Base-by-base conservation (phyloP, 2,113 vertebrate species). In the Bubalus kerabau region DNA sequence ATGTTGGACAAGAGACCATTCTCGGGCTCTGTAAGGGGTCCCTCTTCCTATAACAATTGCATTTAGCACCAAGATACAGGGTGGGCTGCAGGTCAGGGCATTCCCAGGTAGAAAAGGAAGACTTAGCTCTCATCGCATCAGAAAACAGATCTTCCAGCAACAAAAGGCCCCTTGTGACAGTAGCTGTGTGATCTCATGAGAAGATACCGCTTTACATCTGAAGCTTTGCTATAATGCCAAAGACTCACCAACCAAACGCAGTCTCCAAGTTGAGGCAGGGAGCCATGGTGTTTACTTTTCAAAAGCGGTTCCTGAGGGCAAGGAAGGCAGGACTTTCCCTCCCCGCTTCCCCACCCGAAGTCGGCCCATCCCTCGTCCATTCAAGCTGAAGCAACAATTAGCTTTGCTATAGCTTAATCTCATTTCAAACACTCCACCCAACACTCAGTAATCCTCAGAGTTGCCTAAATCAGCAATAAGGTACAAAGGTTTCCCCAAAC, bases 381-480 rank as follows among this genome's bases (percentile, higher is more conserved):
- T 92, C 59, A 90, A 88, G 76, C 48, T 85, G 95, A 94, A 14
- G 90, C 87, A 81, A 95, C 97, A 64, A 32, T 76, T 46, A 85
- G 59, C 32, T 96, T 57, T 12, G 74, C 92, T 52, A 4, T 7
- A 9, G 80, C 36, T 92, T 97, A 85, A 95, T 95, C 95, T 96
- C 43, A 43, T 85, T 96, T 80, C 92, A 85, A 60, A 54, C 28
- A 62, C 90, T 83, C 97, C 87, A 23, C 96, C 94, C 84, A 48
- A 56, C 5, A 2, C 1, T 82, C 81, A 82, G 78, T 96, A 97
- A 95, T 96, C 91, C 78, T 78, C 76, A 32, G 26, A 54, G 50
- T 81, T 97, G 94, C 91, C 71, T 95, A 93, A 95, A 86, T 97
- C 97, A 98, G 92, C 90, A 95, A 78, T 46, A 84, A 67, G 59